Conservation (phyloP, 2,797 vertebrate species). For the Otus scops region DNA sequence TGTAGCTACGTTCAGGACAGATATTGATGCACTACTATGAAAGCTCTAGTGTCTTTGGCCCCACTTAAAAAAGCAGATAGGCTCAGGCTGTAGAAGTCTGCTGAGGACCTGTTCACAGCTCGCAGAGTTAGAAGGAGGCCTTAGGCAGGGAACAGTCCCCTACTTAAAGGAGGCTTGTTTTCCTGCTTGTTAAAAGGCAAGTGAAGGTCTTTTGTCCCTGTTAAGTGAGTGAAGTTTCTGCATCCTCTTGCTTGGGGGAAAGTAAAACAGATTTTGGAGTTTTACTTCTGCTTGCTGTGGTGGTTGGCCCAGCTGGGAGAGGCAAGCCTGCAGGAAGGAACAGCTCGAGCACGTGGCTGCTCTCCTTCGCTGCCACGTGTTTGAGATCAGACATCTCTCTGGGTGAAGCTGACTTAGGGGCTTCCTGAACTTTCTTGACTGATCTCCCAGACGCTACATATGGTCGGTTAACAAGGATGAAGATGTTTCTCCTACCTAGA, state of each 20-base stretch:
- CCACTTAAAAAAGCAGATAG: neutral
- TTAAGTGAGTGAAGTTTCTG: neutral
- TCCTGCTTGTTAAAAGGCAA: neutral
- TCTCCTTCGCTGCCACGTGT: neutral
- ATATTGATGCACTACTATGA: neutral
- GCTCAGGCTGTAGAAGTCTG: neutral
- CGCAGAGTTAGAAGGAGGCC: neutral
- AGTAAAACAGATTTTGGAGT: neutral
- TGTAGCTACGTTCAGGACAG: neutral
- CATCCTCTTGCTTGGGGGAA: neutral
- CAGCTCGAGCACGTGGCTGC: fast-evolving
- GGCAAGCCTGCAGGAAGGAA: neutral
- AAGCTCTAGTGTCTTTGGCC: neutral
- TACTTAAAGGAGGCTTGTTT: neutral
- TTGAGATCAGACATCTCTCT: neutral
- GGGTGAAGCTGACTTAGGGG: neutral
- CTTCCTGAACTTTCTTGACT: neutral
- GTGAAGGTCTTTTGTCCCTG: neutral
- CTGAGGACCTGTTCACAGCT: neutral
- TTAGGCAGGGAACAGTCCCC: neutral
- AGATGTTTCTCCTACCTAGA: neutral
- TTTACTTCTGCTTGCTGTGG: neutral
- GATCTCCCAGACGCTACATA: neutral
- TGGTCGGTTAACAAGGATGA: neutral
- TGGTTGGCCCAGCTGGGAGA: neutral